Evolutionary conservation across 2,888 invertebrate species (phyloP).

Genomic region (Nomada hirtipes): DNA sequence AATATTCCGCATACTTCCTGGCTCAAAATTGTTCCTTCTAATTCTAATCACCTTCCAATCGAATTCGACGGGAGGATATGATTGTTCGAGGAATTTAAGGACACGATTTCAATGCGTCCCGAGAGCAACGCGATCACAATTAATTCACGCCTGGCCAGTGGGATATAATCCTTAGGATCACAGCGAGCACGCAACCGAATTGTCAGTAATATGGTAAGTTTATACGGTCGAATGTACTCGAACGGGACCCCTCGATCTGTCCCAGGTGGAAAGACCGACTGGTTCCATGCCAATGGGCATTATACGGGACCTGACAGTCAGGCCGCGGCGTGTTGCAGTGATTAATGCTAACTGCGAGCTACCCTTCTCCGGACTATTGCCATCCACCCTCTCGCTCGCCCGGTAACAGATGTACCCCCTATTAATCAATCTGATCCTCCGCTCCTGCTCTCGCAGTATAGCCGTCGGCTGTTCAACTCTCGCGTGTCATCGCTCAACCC

Average conservation of each 20-base stretch:
- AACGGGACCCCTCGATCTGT: slow-evolving; percentile 66
- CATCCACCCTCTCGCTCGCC: slow-evolving; percentile 79
- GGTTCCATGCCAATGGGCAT: slow-evolving; percentile 77
- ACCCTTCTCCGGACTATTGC: slow-evolving; percentile 78
- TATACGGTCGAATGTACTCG: slow-evolving; percentile 66
- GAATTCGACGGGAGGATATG: not conserved
- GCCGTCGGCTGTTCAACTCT: slow-evolving; percentile 69
- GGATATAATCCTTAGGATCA: slow-evolving; percentile 54
- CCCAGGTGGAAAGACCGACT: slow-evolving; percentile 72
- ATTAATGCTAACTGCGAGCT: slow-evolving; percentile 83
- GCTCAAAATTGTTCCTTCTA: no score
- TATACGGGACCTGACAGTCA: slow-evolving; percentile 79
- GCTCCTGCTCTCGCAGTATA: slow-evolving; percentile 67
- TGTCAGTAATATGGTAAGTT: slow-evolving; percentile 64
- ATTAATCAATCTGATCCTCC: slow-evolving; percentile 82
- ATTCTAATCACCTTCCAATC: not conserved
- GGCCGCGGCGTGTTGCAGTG: slow-evolving; percentile 82
- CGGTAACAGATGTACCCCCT: slow-evolving; percentile 83
- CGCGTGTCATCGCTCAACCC: slow-evolving; percentile 79
- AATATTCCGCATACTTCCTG: no score
- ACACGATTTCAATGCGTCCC: not conserved
- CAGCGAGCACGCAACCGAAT: slow-evolving; percentile 55
- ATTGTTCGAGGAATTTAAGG: slow-evolving; percentile 4
- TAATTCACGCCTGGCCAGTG: slow-evolving; percentile 52
- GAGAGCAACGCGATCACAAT: slow-evolving; percentile 37